These are phyloP conservation scores for Siniperca undulata DNA, from an alignment of 2,797 vertebrate species.

Conservation along the genomic window DNA sequence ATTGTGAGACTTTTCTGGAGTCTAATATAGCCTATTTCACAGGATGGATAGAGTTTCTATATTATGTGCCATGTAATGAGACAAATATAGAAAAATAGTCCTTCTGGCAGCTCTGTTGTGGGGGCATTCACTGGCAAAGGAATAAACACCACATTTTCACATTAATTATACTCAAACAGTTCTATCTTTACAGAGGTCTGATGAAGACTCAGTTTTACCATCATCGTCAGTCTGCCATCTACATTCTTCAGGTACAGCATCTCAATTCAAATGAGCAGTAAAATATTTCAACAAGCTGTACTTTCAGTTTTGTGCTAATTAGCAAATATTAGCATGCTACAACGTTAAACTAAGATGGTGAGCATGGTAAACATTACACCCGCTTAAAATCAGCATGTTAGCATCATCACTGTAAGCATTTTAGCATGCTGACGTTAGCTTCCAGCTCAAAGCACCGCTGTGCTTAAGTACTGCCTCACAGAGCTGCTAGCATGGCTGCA, in stretches of 20 bases:
- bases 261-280: not conserved
- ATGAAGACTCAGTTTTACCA: not conserved
- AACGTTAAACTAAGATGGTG: no score
- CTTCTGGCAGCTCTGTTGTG: not conserved
- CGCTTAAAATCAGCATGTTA: no score
- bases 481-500: no score
- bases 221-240: not conserved
- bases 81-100: not conserved
- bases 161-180: not conserved
- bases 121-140: not conserved
- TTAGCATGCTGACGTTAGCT: no score
- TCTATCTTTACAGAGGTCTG: not conserved
- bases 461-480: no score
- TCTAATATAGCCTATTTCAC: not conserved
- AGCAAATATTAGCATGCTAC: no score
- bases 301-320: no score
- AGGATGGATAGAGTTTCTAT: not conserved
- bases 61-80: not conserved
- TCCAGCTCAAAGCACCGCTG: no score
- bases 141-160: not conserved
- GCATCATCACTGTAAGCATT: no score
- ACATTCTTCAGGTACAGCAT: no score
- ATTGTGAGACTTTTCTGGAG: not conserved
- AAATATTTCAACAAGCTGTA: no score
- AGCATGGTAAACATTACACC: no score